These are phyloP conservation scores for Tauraco erythrolophus DNA, from an alignment of 2,113 vertebrate species.

Conservation along the genomic window DNA sequence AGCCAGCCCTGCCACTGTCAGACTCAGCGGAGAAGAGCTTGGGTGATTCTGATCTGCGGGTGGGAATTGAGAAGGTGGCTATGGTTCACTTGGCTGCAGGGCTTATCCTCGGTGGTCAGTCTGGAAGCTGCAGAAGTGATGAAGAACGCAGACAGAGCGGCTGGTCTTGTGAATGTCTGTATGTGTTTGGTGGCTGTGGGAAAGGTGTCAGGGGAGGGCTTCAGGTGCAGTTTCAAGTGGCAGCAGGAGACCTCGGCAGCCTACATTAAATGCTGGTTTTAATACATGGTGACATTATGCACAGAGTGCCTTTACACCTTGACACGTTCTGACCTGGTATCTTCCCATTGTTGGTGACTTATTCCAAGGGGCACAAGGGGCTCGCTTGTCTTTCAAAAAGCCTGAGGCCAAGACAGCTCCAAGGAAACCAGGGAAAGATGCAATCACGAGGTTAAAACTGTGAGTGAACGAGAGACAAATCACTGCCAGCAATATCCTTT, in stretches of 20 bases:
- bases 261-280: not conserved
- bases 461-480: slow-evolving; percentile 1
- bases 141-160: not conserved
- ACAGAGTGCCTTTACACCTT: not conserved
- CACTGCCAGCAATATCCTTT: not conserved
- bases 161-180: not conserved
- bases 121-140: not conserved
- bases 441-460: not conserved
- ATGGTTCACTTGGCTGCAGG: not conserved
- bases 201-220: not conserved
- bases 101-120: not conserved
- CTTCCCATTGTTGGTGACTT: not conserved
- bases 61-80: not conserved
- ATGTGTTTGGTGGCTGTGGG: not conserved
- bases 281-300: not conserved
- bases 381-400: not conserved
- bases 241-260: not conserved
- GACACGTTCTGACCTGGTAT: not conserved
- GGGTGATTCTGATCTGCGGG: not conserved
- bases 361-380: not conserved
- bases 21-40: not conserved
- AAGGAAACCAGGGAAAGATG: not conserved
- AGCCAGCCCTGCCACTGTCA: not conserved
- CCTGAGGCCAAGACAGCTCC: not conserved
- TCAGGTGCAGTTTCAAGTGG: not conserved